A percentile compares a stretch with the other conserved stretches of the same genome.
phyloP scores from a whole-genome alignment of 2,888 invertebrate genomes.

The Osmoderma eremita region DNA sequence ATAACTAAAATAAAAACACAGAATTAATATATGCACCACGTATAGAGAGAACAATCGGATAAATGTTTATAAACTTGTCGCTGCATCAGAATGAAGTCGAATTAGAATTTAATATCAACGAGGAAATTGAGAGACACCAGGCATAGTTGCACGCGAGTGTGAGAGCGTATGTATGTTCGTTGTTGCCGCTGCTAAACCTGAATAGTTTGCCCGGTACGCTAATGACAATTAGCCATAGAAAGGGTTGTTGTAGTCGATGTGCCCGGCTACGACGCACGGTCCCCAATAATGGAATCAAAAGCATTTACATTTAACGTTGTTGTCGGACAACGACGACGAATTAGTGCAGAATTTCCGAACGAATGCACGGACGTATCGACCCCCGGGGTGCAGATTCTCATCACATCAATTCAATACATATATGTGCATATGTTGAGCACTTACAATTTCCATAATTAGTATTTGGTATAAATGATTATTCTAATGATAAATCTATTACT shows the following conservation, averaged over 20 bases:
- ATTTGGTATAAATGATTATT: too few species aligned
- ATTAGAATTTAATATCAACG: slow-evolving; percentile 60
- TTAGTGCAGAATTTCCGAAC: slow-evolving; percentile 50
- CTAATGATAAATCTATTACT: too few species aligned
- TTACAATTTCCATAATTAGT: too few species aligned
- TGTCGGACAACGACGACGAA: slow-evolving; percentile 46
- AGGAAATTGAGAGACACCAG: not conserved
- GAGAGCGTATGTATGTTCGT: too few species aligned
- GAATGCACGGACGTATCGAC: slow-evolving; percentile 8
- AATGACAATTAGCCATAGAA: slow-evolving; percentile 61
- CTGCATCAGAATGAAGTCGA: slow-evolving; percentile 53
- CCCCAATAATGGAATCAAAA: slow-evolving; percentile 57
- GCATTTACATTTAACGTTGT: slow-evolving; percentile 57
- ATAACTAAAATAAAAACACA: too few species aligned
- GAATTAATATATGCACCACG: too few species aligned
- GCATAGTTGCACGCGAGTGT: slow-evolving; percentile 33
- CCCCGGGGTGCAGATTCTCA: not conserved
- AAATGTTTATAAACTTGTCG: not conserved
- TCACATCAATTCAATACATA: too few species aligned
- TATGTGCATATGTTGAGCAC: too few species aligned
- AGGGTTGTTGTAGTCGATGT: slow-evolving; percentile 54
- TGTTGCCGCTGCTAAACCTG: slow-evolving; percentile 47
- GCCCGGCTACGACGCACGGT: slow-evolving; percentile 8
- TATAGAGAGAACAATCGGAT: too few species aligned
- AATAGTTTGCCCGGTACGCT: slow-evolving; percentile 58